These are phyloP conservation scores for Gryon sp. DNA, from an alignment of 1,140 invertebrate genomes.

Conservation along the genomic window DNA sequence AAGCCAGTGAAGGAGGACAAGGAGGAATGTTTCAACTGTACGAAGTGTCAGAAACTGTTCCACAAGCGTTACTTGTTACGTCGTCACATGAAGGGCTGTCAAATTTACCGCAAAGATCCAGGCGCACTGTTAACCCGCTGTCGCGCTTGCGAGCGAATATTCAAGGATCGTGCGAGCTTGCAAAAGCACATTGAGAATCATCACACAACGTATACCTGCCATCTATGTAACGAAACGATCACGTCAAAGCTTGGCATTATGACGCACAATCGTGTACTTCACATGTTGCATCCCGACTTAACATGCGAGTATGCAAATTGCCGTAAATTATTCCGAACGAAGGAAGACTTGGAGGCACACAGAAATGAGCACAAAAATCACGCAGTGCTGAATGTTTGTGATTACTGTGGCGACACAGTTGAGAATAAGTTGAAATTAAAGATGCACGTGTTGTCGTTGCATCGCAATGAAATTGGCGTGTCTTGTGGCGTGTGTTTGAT, in stretches of 20 bases:
- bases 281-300: constrained; percentile 81
- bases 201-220: constrained; percentile 80
- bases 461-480: constrained; percentile 81
- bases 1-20: constrained; percentile 73
- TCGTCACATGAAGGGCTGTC: constrained; percentile 82
- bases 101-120: constrained; percentile 80
- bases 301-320: constrained; percentile 78
- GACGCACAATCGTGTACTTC: constrained; percentile 81
- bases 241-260: constrained; percentile 82
- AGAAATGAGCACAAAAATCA: constrained; percentile 79
- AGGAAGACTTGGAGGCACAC: constrained; percentile 80
- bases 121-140: constrained; percentile 79
- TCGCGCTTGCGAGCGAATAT: constrained; percentile 81
- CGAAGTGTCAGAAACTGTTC: constrained; percentile 81
- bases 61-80: constrained; percentile 80
- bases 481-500: constrained; percentile 82
- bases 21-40: constrained; percentile 79
- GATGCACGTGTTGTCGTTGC: constrained; percentile 81
- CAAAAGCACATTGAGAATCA: constrained; percentile 81
- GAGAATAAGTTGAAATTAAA: constrained; percentile 82
- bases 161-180: constrained; percentile 81
- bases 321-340: constrained; percentile 81
- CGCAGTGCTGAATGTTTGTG: constrained; percentile 80
- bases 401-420: constrained; percentile 82
- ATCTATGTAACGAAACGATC: constrained; percentile 80